Evolutionary conservation across 2,888 invertebrate species (phyloP).

Genomic region (Parnassius mnemosyne): DNA sequence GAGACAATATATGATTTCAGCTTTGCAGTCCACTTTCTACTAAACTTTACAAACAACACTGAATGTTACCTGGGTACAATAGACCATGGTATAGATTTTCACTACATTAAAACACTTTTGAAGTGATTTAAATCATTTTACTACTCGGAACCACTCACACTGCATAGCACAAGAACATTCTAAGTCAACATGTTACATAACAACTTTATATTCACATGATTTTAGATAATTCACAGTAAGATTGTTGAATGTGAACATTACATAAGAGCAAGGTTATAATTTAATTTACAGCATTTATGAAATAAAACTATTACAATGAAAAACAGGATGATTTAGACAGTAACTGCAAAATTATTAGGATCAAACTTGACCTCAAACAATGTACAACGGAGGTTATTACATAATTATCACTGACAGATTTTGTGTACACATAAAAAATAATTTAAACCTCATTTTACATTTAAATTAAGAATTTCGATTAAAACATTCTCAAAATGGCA

Average conservation of each 20-base stretch:
- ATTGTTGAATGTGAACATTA: slow-evolving; percentile 30
- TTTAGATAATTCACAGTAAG: slow-evolving; percentile 54
- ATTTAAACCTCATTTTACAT: slow-evolving; percentile 11
- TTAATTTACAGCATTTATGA: slow-evolving; percentile 31
- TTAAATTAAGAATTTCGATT: slow-evolving; percentile 36
- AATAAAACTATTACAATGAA: slow-evolving; percentile 28
- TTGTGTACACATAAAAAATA: slow-evolving; percentile 42
- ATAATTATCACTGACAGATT: slow-evolving; percentile 57
- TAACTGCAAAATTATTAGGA: slow-evolving; percentile 26
- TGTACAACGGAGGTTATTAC: slow-evolving; percentile 56
- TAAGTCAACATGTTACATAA: slow-evolving; percentile 63
- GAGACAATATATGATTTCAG: slow-evolving; percentile 32
- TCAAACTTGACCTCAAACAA: slow-evolving; percentile 58
- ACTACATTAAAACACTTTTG: slow-evolving; percentile 49
- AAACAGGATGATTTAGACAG: slow-evolving; percentile 32
- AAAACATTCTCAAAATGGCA: slow-evolving; percentile 29
- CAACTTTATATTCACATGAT: slow-evolving; percentile 65
- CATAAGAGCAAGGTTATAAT: slow-evolving; percentile 40
- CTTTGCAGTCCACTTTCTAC: slow-evolving; percentile 25
- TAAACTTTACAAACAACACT: slow-evolving; percentile 27
- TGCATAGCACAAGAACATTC: slow-evolving; percentile 51
- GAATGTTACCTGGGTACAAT: slow-evolving; percentile 41
- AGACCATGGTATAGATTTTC: slow-evolving; percentile 33
- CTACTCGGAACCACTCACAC: slow-evolving; percentile 46
- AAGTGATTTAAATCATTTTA: slow-evolving; percentile 46